Evolutionary conservation across 2,113 vertebrate species (phyloP).

Genomic region (Glaucomys volans): DNA sequence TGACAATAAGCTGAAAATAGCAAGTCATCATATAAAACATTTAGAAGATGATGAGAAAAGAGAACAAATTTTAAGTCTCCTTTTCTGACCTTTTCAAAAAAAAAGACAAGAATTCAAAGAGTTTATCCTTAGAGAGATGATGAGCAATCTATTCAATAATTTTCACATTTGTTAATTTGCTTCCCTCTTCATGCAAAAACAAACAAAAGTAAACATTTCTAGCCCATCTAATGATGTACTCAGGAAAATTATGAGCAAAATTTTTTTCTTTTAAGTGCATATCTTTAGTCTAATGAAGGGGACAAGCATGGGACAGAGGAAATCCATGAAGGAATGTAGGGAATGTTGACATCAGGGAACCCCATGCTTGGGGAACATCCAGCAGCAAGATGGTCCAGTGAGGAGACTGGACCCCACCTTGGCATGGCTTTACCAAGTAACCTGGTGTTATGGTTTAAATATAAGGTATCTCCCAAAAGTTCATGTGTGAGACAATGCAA

Average conservation of each 20-base stretch:
- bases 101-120: background rate
- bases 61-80: background rate
- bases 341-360: background rate
- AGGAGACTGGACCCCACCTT: background rate
- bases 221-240: background rate
- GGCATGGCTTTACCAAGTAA: too few relatives aligned
- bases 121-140: background rate
- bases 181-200: background rate
- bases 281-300: background rate
- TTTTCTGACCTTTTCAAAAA: background rate
- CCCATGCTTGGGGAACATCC: background rate
- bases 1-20: constrained; percentile 14
- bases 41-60: background rate
- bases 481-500: too few relatives aligned
- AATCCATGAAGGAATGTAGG: background rate
- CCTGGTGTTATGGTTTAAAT: too few relatives aligned
- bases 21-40: background rate
- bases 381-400: background rate
- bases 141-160: background rate
- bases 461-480: too few relatives aligned
- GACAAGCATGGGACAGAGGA: background rate
- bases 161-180: background rate
- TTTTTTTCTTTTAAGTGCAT: background rate
- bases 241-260: background rate
- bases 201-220: background rate